Evolutionary conservation across 2,888 invertebrate genomes (phyloP), one percentile per base, ranked within the genome.

Genomic region (Shargacucullia verbasci): DNA sequence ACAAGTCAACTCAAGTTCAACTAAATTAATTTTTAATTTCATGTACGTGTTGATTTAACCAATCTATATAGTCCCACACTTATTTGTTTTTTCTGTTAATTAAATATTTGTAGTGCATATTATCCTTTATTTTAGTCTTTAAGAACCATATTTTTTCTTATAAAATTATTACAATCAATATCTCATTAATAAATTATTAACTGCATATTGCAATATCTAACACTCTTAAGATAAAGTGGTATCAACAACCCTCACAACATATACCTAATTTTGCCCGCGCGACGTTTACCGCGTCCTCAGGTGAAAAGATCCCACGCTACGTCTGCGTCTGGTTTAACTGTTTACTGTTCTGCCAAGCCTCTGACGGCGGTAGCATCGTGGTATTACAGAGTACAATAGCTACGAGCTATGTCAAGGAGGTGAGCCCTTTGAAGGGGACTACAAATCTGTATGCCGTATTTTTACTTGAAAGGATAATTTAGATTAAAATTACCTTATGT

Each of bases 271-370:
- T 80, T 74, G 70, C 69, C 63, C 61, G 58, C 59, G 76, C 60
- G 71, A 78, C 78, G 76, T 80, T 80, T 77, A 80, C 84, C 83
- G 81, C 87, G 86, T 76, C 77, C 86, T 90, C 92, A 92, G 91
- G 92, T 92, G 92, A 92, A 90, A 86, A 91, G 84, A 89, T 92
- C 91, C 90, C 92, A 92, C 92, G 92, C 87, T 86, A 80, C 82
- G 88, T 89, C 88, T 89, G 88, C 83, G 75, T 78, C 77, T 81
- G 73, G 87, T 87, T 90, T 84, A 85, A 84, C 85, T 86, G 83
- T 82, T 84, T 81, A 80, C 83, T 78, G 76, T 81, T 68, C 60
- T 73, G 67, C 65, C 70, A 59, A 68, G 76, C 73, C 73, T 62
- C 35, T 20, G 43, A 40, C 45, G 33, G 27, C 34, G 12, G 29